phyloP scores from a whole-genome alignment of 1,140 invertebrate species.

The Anthonomus grandis region DNA sequence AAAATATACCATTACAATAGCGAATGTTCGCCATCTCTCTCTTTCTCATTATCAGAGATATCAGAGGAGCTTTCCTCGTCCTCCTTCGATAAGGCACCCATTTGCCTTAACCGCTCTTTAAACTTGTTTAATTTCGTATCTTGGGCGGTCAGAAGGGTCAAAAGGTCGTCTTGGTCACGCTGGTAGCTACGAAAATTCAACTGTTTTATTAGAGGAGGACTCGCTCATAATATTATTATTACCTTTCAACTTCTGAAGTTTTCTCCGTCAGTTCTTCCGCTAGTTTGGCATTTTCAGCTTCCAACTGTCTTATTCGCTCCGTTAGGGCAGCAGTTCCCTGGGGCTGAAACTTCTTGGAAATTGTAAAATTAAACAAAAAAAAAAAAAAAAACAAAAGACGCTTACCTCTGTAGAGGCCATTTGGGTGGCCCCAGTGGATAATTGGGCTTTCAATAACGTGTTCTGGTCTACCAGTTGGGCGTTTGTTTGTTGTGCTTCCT shows the following conservation, averaged over 20 bases:
- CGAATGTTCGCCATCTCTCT: conserved; percentile 10
- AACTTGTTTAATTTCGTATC: conserved; percentile 71
- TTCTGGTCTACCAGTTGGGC: conserved; percentile 85
- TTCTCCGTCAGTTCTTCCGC: conserved; percentile 35
- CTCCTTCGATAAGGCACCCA: conserved; percentile 65
- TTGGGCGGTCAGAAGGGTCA: conserved; percentile 82
- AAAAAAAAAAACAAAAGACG: background rate
- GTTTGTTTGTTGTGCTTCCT: conserved; percentile 68
- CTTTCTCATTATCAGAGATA: conserved; percentile 34
- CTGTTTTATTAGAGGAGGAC: background rate
- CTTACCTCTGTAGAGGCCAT: background rate
- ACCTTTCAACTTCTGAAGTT: conserved; percentile 61
- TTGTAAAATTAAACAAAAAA: background rate
- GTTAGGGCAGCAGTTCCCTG: conserved; percentile 27
- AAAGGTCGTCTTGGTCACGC: conserved; percentile 88
- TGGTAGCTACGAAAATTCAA: conserved; percentile 24
- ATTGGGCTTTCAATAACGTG: conserved; percentile 76
- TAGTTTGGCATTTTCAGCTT: conserved; percentile 29
- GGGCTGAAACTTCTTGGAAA: conserved; percentile 20
- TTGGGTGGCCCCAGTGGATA: conserved; percentile 47
- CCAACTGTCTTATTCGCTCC: conserved; percentile 37
- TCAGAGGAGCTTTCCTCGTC: conserved; percentile 35
- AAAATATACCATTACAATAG: conserved; percentile 8
- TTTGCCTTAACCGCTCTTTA: conserved; percentile 63
- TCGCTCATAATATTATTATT: conserved; percentile 40